Base-by-base conservation (phyloP, 2,888 invertebrate species). In the Calephelis perditalis region DNA sequence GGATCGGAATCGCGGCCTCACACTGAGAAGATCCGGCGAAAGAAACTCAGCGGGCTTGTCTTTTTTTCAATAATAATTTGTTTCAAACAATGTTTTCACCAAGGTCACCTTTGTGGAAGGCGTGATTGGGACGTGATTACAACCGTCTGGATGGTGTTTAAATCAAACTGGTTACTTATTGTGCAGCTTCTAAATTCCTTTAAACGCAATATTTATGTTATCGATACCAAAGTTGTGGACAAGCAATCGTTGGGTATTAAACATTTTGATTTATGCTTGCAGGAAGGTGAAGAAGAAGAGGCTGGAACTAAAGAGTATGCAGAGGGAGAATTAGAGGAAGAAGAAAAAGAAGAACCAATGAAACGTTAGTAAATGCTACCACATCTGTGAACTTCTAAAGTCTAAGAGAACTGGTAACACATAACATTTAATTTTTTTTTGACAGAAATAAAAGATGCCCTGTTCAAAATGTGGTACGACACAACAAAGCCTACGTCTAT, bases 391-490 rank as follows among this genome's bases (percentile, higher is more conserved):
- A 35, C 37, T 45, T 36, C 26, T 45, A 46, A 10, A 37, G 36
- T 26, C 12, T n/a, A 15, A 54, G 26, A 26, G 4, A 26, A 26
- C 26, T 4, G 26, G 1, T 26, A 26, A 12, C 7, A 58, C 5
- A 49, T n/a, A 49, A 9, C 26, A 56, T 15, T 8, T 3, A 56
- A 54, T 9, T 9, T 57, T 58, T 52, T 57, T 47, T 52, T 60
- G 44, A 1, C 77, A 89, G 89, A 90, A 60, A 89, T 89, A 43
- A 89, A 88, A 47, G 88, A 88, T 49, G 78, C 78, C 0, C 77
- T 90, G 0, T 78, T 76, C 70, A 81, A 77, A 60, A 74, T 78
- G 73, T 90, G 90, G 88, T 71, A 79, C 60, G 88, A 88, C 59
- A 68, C 74, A 11, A 79, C 77, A 0, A 79, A 81, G 58, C 82